Evolutionary conservation across 2,113 vertebrate genomes (phyloP).

Genomic region (Calidris pugnax): DNA sequence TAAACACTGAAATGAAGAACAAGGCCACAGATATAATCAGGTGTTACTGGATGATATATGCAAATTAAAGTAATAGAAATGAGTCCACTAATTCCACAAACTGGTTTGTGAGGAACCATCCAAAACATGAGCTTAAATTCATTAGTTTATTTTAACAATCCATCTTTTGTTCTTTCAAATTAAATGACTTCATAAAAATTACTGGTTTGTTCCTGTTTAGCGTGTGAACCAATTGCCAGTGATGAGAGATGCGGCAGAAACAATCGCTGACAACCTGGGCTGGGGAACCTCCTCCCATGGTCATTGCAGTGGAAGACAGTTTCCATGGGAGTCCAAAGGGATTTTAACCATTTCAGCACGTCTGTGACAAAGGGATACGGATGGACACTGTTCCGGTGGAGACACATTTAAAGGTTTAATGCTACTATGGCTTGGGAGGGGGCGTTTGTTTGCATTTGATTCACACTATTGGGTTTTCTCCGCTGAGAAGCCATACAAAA

Average conservation of each 20-base stretch:
- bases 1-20: constrained; percentile 94
- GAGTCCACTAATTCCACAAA: constrained; percentile 75
- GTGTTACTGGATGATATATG: constrained; percentile 71
- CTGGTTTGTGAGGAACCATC: constrained; percentile 72
- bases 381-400: constrained; percentile 49
- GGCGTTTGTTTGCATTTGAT: constrained; percentile 15
- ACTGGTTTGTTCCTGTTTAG: constrained; percentile 64
- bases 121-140: constrained; percentile 68
- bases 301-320: constrained; percentile 85
- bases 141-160: constrained; percentile 61
- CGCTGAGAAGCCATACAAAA: constrained; percentile 65
- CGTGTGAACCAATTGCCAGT: constrained; percentile 67
- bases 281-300: constrained; percentile 76
- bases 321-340: constrained; percentile 83
- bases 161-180: constrained; percentile 74
- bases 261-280: constrained; percentile 73
- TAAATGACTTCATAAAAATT: constrained; percentile 49
- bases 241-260: constrained; percentile 52
- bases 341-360: constrained; percentile 69
- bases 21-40: constrained; percentile 88
- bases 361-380: constrained; percentile 58
- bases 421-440: constrained; percentile 63
- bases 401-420: constrained; percentile 55
- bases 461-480: constrained; percentile 21
- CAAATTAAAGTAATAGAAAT: constrained; percentile 74